Conservation (phyloP, 2,113 vertebrate genomes). For the Australoheros scitulus region DNA sequence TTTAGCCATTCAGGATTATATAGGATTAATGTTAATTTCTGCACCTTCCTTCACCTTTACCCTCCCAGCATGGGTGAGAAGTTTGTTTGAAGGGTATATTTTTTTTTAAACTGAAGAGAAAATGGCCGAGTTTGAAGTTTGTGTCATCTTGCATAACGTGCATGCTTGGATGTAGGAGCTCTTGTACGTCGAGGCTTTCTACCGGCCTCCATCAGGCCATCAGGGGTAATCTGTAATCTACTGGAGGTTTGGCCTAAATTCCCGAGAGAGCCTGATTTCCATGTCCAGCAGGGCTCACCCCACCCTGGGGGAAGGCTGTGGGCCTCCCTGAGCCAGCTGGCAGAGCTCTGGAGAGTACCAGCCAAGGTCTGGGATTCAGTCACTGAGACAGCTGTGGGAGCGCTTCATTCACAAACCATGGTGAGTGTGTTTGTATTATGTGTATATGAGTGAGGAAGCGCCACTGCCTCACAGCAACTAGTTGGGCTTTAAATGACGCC, state of each 20-base stretch:
- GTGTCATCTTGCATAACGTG: background rate
- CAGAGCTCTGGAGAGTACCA: conserved; percentile 51
- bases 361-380: conserved; percentile 65
- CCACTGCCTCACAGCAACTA: conserved; percentile 6
- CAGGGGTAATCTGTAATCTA: conserved; percentile 66
- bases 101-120: background rate
- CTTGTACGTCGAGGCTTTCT: background rate
- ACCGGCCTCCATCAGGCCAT: conserved; percentile 45
- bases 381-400: conserved; percentile 58
- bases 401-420: conserved; percentile 66
- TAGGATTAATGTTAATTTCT: background rate
- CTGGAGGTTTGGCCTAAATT: conserved; percentile 67
- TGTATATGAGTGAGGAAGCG: conserved; percentile 6
- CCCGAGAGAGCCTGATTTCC: conserved; percentile 49
- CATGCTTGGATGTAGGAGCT: background rate
- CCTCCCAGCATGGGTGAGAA: background rate
- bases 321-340: conserved; percentile 64
- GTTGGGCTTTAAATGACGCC: background rate
- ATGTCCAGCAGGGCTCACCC: conserved; percentile 50
- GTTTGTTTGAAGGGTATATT: background rate
- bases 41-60: background rate
- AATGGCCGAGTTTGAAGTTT: background rate
- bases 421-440: conserved; percentile 30
- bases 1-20: background rate
- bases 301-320: conserved; percentile 24